phyloP scores from a whole-genome alignment of 1,140 invertebrate genomes.

The Alviniconcha marisindica region DNA sequence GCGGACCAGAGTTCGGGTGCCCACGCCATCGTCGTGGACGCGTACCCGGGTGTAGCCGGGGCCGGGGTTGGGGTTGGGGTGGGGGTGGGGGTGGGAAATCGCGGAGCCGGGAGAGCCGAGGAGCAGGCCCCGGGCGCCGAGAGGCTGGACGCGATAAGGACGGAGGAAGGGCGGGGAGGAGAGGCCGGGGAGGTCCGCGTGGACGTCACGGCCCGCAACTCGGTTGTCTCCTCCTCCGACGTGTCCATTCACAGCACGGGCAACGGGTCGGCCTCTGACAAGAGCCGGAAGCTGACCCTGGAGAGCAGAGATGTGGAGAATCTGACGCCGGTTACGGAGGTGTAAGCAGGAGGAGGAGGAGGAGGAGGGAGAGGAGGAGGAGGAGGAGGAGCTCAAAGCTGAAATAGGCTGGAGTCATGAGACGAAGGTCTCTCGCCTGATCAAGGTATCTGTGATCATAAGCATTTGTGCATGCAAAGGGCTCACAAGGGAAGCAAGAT shows the following conservation, averaged over 20 bases:
- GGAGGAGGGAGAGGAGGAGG: no score
- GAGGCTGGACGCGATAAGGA: no score
- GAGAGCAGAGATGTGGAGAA: no score
- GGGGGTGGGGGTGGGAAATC: not conserved
- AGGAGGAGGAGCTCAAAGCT: no score
- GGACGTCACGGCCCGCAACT: not conserved
- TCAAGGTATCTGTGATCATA: no score
- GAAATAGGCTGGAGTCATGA: no score
- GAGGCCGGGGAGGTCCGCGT: not conserved
- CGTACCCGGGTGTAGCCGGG: not conserved
- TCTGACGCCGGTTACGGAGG: conserved; percentile 9
- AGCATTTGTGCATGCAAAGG: no score
- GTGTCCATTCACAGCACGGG: not conserved
- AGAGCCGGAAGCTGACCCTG: not conserved
- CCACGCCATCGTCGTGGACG: no score
- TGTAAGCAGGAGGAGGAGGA: no score
- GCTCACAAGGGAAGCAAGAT: no score
- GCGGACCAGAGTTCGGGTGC: not conserved
- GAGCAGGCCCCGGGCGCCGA: not conserved
- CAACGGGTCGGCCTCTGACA: not conserved
- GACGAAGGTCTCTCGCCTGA: no score
- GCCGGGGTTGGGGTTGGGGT: not conserved
- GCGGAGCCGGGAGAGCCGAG: not conserved
- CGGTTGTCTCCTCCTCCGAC: not conserved
- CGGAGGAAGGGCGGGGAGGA: not conserved